phyloP scores from a whole-genome alignment of 2,113 vertebrate species.

The Ahaetulla prasina region DNA sequence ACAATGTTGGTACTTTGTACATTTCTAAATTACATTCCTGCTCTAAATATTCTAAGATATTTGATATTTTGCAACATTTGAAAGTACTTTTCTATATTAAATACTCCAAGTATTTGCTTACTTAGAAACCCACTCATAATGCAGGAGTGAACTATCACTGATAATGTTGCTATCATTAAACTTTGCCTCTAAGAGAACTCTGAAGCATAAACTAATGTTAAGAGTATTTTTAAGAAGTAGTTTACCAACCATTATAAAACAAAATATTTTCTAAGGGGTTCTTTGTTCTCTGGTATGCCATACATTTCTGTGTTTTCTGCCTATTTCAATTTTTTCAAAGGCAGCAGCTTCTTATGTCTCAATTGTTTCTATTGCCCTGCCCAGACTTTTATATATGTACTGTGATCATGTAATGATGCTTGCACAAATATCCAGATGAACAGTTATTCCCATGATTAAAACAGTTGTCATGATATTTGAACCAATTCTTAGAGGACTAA shows the following conservation, averaged over 20 bases:
- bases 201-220: background rate
- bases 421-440: background rate
- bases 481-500: background rate
- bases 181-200: background rate
- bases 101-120: background rate
- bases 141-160: background rate
- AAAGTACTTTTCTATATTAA: background rate
- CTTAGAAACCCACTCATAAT: background rate
- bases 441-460: background rate
- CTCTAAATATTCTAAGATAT: background rate
- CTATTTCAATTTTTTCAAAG: background rate
- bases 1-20: background rate
- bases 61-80: background rate
- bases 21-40: background rate
- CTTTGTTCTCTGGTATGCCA: background rate
- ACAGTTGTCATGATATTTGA: background rate
- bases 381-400: background rate
- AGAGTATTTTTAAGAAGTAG: background rate
- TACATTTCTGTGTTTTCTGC: background rate
- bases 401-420: background rate
- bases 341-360: background rate
- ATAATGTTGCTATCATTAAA: background rate
- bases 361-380: background rate
- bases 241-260: background rate
- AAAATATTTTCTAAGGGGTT: background rate